These are phyloP conservation scores for Pharmacophagus antenor DNA, from an alignment of 2,888 invertebrate species.

Conservation along the genomic window DNA sequence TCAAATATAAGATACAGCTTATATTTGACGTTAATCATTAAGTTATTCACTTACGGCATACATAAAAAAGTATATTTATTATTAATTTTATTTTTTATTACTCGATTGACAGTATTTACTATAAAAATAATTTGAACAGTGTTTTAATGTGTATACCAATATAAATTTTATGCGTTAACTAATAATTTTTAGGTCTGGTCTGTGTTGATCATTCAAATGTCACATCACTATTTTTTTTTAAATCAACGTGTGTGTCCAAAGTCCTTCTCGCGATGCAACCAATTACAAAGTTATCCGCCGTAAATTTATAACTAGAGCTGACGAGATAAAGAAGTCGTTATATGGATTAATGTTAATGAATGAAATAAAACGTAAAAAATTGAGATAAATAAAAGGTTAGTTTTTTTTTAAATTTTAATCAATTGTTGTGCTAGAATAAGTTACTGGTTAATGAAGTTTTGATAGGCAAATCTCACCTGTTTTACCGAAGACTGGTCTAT, in stretches of 20 bases:
- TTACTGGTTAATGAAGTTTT: no score
- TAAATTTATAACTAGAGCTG: constrained; percentile 57
- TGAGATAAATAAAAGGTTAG: neutral
- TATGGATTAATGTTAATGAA: constrained; percentile 58
- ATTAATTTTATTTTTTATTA: no score
- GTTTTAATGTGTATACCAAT: no score
- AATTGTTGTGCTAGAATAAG: no score
- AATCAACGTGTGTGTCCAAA: constrained; percentile 62
- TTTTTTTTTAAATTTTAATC: neutral
- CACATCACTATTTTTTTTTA: constrained; percentile 35
- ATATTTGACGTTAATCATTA: no score
- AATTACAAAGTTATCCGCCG: constrained; percentile 46
- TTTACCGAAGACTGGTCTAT: no score
- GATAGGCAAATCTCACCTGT: no score
- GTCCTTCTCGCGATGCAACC: constrained; percentile 50
- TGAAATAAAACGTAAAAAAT: constrained; percentile 25
- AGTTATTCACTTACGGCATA: no score
- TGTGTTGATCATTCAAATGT: neutral
- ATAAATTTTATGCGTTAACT: neutral
- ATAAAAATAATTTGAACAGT: no score
- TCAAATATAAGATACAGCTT: no score
- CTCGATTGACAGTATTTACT: no score
- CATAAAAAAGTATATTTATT: no score
- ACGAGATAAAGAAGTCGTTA: constrained; percentile 50
- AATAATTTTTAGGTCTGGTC: neutral